These are phyloP conservation scores for Etia nguti DNA, from an alignment of 2,113 vertebrate genomes.

Conservation along the genomic window DNA sequence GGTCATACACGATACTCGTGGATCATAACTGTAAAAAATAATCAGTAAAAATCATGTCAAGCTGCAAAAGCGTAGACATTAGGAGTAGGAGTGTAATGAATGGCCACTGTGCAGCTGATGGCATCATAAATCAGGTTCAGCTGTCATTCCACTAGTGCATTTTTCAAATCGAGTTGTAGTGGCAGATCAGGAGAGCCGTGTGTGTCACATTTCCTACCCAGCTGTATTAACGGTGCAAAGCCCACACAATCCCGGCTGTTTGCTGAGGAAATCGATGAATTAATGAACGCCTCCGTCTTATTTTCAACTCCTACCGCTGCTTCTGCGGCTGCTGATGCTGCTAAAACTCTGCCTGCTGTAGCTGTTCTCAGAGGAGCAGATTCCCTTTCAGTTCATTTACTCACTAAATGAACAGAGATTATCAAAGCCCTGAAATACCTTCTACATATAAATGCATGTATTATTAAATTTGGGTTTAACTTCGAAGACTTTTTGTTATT, in stretches of 20 bases:
- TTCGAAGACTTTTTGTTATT: neutral
- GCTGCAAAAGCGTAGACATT: neutral
- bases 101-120: neutral
- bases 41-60: neutral
- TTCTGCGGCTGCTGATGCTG: neutral
- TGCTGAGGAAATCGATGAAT: constrained; percentile 38
- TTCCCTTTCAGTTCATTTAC: constrained; percentile 8
- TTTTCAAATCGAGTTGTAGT: neutral
- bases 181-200: neutral
- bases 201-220: neutral
- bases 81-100: neutral
- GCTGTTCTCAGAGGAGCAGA: constrained; percentile 25
- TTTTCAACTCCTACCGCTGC: constrained; percentile 3
- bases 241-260: constrained; percentile 9
- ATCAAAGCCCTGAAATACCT: neutral
- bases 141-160: neutral
- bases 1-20: neutral
- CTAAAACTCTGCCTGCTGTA: neutral
- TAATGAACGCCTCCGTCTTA: constrained; percentile 26
- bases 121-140: neutral
- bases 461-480: neutral
- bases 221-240: neutral
- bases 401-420: constrained; percentile 8
- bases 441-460: neutral
- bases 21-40: neutral